Percentiles rank a stretch among this genome's conserved stretches.
Evolutionary conservation across 2,113 vertebrate genomes (phyloP).

Genomic region (Condylura cristata): DNA sequence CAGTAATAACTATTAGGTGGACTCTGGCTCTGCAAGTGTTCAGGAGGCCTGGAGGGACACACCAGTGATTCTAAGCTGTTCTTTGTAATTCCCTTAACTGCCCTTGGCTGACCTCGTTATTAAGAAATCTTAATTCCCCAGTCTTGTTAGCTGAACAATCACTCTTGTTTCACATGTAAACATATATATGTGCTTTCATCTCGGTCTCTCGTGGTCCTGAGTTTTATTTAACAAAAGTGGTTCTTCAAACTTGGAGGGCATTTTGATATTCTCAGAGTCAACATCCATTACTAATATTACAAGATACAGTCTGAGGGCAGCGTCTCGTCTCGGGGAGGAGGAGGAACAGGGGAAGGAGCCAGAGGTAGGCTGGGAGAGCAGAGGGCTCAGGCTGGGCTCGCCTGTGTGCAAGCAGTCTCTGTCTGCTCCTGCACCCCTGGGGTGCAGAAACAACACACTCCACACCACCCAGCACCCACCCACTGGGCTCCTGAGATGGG

Average conservation of each 20-base stretch:
- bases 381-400: fast-evolving
- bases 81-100: constrained; percentile 51
- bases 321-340: neutral
- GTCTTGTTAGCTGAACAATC: constrained; percentile 70
- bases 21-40: constrained; percentile 38
- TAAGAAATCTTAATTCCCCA: constrained; percentile 72
- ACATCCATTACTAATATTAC: constrained; percentile 78
- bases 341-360: neutral
- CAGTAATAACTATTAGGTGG: constrained; percentile 37
- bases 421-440: neutral
- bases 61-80: constrained; percentile 5
- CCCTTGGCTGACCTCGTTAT: constrained; percentile 75
- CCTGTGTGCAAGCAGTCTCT: neutral
- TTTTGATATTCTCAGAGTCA: constrained; percentile 84
- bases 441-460: neutral
- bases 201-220: constrained; percentile 37
- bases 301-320: constrained; percentile 57
- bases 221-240: constrained; percentile 72
- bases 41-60: constrained; percentile 26
- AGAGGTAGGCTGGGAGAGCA: neutral
- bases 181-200: constrained; percentile 50
- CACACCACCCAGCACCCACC: neutral
- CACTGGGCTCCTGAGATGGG: constrained; percentile 51
- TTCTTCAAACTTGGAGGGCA: constrained; percentile 61
- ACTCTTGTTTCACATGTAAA: constrained; percentile 64